Conservation (phyloP, 2,113 vertebrate genomes). For the Eptatretus burgeri region DNA sequence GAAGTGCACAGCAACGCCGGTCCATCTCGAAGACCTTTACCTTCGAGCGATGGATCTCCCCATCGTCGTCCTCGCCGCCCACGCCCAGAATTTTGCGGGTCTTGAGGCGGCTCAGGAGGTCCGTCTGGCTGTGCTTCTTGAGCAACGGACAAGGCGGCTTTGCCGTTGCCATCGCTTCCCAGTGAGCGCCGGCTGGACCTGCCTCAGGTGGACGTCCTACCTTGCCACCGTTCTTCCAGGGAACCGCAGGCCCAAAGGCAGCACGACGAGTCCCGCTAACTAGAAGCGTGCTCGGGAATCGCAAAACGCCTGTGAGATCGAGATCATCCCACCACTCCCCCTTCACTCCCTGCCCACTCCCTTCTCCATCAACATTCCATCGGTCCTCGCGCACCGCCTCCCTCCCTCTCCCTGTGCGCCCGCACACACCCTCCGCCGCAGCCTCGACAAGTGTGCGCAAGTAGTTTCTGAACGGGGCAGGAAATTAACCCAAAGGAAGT, state of each 20-base stretch:
- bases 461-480: too few species aligned
- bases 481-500: too few species aligned
- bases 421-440: too few species aligned
- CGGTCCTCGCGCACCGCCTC: too few species aligned
- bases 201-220: not conserved
- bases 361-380: not conserved
- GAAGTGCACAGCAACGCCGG: too few species aligned
- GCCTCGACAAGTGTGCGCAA: too few species aligned
- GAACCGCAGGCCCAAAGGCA: slow-evolving; percentile 1
- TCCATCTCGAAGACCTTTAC: not conserved
- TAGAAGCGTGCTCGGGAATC: not conserved
- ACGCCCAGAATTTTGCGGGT: slow-evolving; percentile 8
- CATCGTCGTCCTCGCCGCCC: slow-evolving; percentile 6
- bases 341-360: not conserved
- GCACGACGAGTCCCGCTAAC: not conserved
- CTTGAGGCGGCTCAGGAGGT: slow-evolving; percentile 9
- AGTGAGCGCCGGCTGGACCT: not conserved
- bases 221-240: not conserved
- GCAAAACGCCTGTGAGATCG: not conserved
- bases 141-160: not conserved
- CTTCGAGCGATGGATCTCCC: slow-evolving; percentile 8
- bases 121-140: slow-evolving; percentile 9
- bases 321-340: not conserved
- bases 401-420: too few species aligned
- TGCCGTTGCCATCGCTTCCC: not conserved